Base-by-base conservation (phyloP, 2,113 vertebrate genomes). In the Isichthys henryi region DNA sequence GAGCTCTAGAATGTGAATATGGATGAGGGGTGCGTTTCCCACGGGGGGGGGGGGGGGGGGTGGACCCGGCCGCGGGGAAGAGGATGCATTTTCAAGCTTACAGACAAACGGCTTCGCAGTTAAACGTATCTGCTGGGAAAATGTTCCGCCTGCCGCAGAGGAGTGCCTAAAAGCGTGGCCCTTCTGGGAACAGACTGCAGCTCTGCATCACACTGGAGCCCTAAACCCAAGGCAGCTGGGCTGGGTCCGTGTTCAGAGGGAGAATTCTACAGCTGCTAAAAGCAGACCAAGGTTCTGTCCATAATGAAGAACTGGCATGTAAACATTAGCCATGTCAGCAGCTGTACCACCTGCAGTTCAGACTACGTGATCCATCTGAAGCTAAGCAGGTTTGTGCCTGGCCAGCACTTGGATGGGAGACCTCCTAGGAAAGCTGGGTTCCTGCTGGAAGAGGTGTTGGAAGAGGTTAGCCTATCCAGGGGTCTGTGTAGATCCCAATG, bases 51-150 rank as follows among this genome's bases (percentile, higher is more conserved):
- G 58, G 83, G 3, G 17, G 49, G 49, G 49, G 43, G 43, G 43
- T 3, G 52, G 9, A 48, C 23, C 19, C 35, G 17, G 70, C 58
- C 10, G 70, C 82, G 49, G 49, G 46, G 56, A 46, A 58, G 53
- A 77, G 46, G 35, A 15, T 43, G 21, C 49, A 66, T 35, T 85
- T 89, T 90, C 93, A 89, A 91, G 93, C 93, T 70, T 49, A 94
- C 93, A 92, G 93, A 92, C 91, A 77, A 93, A 90, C 90, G 91
- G 90, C 89, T 93, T 93, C 91, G 93, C 91, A 93, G 93, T 93
- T 93, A 93, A 95, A 94, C 92, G 92, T 92, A 92, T 94, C 91
- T 92, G 93, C 94, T 94, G 93, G 94, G 93, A 95, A 94, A 91
- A 95, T 56, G 95, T 95, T 92, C 93, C 92, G 92, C 92, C 93